phyloP scores from a whole-genome alignment of 2,888 invertebrate species.

The Hemicrepidius hirtus region DNA sequence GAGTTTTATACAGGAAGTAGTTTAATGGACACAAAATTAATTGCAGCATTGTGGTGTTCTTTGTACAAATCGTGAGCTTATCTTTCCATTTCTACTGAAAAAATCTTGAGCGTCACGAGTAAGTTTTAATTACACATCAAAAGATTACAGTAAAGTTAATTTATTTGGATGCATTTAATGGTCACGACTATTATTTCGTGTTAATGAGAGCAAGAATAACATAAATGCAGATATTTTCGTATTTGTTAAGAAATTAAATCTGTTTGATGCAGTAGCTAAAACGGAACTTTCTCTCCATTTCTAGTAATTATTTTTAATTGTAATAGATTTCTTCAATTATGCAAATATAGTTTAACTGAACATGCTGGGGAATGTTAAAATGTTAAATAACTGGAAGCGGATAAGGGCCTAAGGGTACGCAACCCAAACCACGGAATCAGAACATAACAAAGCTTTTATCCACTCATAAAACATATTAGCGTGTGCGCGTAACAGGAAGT shows the following conservation, averaged over 20 bases:
- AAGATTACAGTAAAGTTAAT: neutral
- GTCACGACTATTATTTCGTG: constrained; percentile 20
- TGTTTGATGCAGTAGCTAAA: no score
- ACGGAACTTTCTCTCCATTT: neutral
- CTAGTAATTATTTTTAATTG: neutral
- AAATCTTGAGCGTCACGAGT: constrained; percentile 5
- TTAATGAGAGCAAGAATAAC: constrained; percentile 30
- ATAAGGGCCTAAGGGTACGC: constrained; percentile 49
- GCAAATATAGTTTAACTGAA: neutral
- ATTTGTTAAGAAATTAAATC: no score
- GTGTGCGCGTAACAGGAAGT: constrained; percentile 56
- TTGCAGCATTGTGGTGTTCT: neutral
- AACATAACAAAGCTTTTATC: constrained; percentile 63
- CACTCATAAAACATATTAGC: constrained; percentile 61
- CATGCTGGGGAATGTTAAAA: neutral
- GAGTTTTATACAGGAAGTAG: neutral
- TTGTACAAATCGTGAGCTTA: neutral
- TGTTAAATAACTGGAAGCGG: constrained; percentile 44
- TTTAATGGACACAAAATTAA: neutral
- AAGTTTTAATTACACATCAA: neutral
- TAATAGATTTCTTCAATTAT: neutral
- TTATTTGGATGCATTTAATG: constrained; percentile 3
- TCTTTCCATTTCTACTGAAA: neutral
- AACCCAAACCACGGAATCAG: constrained; percentile 40
- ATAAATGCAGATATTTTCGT: neutral